These are phyloP conservation scores for Tachina lurida DNA, from an alignment of 2,888 invertebrate species.

Conservation along the genomic window DNA sequence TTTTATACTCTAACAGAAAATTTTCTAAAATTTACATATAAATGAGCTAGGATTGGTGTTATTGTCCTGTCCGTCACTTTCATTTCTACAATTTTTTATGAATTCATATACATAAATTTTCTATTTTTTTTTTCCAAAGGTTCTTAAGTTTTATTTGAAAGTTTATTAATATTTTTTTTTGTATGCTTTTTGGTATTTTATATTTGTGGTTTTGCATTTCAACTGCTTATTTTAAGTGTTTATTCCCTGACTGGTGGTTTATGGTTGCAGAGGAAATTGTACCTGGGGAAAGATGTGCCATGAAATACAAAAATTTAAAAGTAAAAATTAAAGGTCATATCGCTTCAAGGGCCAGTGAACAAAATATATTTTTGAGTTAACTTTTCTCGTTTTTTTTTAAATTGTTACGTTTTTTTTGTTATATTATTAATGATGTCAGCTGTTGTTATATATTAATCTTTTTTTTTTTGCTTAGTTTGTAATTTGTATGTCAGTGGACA, in stretches of 20 bases:
- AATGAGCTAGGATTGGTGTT: slow-evolving; percentile 52
- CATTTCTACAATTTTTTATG: slow-evolving; percentile 44
- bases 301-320: slow-evolving; percentile 27
- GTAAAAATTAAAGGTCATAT: slow-evolving; percentile 75
- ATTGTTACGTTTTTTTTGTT: neutral
- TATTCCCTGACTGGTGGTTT: neutral
- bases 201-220: slow-evolving; percentile 16
- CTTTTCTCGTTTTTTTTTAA: slow-evolving; percentile 8
- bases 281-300: slow-evolving; percentile 68
- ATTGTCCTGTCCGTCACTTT: slow-evolving; percentile 25
- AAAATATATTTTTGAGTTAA: slow-evolving; percentile 55
- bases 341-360: slow-evolving; percentile 48
- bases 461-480: slow-evolving; percentile 20
- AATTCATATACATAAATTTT: slow-evolving; percentile 48
- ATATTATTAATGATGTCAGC: slow-evolving; percentile 37
- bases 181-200: neutral
- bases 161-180: slow-evolving; percentile 24
- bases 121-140: neutral
- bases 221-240: slow-evolving; percentile 34
- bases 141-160: slow-evolving; percentile 22
- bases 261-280: neutral
- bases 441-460: slow-evolving; percentile 14
- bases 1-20: slow-evolving; percentile 12
- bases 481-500: slow-evolving; percentile 1
- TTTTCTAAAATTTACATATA: slow-evolving; percentile 68